These are phyloP conservation scores for Agapostemon virescens DNA, from an alignment of 2,888 invertebrate species.

Conservation along the genomic window DNA sequence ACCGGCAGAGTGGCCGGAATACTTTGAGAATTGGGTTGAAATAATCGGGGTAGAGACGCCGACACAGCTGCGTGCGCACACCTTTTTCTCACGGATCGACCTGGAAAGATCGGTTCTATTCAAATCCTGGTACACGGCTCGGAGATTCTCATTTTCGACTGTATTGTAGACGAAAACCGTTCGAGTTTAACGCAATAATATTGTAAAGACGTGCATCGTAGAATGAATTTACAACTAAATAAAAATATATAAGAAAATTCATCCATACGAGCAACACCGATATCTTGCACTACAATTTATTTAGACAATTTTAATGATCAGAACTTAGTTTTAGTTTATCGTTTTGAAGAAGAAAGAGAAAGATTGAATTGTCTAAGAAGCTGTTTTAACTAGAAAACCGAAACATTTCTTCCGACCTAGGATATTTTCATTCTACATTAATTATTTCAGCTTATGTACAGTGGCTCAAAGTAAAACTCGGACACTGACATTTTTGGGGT, in stretches of 20 bases:
- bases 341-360: too few species aligned
- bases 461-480: too few species aligned
- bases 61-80: neutral
- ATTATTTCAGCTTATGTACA: too few species aligned
- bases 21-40: constrained; percentile 43
- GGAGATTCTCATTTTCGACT: neutral
- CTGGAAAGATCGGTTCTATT: neutral
- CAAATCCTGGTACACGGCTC: neutral
- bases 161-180: neutral
- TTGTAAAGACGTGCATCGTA: neutral
- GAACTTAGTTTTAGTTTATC: too few species aligned
- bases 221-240: neutral
- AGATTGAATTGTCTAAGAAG: too few species aligned
- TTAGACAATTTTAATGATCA: too few species aligned
- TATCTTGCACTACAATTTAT: too few species aligned
- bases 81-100: neutral
- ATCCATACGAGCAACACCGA: too few species aligned
- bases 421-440: too few species aligned
- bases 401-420: too few species aligned
- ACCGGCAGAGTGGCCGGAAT: constrained; percentile 31
- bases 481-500: too few species aligned
- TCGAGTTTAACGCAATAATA: neutral
- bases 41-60: constrained; percentile 19
- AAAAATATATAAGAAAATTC: neutral
- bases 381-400: too few species aligned